phyloP scores from a whole-genome alignment of 2,888 invertebrate genomes.

The Frankliniella intonsa region DNA sequence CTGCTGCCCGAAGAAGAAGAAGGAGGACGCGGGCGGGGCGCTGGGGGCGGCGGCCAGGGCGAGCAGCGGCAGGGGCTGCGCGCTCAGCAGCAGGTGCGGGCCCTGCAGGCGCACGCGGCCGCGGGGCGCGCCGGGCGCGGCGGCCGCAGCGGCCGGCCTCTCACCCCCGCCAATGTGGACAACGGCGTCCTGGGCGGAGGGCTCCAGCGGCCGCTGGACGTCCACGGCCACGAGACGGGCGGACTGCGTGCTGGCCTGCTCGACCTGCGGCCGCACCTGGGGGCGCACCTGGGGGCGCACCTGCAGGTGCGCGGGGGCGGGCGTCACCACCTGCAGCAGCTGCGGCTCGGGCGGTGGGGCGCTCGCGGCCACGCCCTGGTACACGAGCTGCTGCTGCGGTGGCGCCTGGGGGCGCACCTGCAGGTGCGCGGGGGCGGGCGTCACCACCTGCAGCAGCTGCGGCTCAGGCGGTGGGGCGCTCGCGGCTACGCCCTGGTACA shows the following conservation, averaged over 20 bases:
- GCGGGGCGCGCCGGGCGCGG: neutral
- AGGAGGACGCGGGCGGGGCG: neutral
- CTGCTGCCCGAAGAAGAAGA: neutral
- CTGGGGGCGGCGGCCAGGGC: neutral
- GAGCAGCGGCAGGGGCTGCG: neutral
- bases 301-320: neutral
- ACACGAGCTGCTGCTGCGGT: neutral
- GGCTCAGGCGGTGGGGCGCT: neutral
- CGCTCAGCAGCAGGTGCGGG: neutral
- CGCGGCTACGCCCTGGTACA: neutral
- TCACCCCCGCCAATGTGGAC: neutral
- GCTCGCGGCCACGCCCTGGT: neutral
- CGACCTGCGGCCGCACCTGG: neutral
- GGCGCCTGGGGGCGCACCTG: neutral
- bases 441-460: neutral
- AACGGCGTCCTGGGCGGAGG: neutral
- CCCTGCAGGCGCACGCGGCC: neutral
- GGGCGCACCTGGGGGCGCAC: neutral
- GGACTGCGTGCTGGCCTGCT: neutral
- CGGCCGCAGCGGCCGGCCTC: neutral
- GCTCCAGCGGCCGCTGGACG: neutral
- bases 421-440: neutral
- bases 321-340: neutral
- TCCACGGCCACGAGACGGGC: neutral
- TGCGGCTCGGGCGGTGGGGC: neutral